Evolutionary conservation across 2,113 vertebrate genomes (phyloP), one percentile per base, ranked within the genome.

Genomic region (Epinephelus lanceolatus): DNA sequence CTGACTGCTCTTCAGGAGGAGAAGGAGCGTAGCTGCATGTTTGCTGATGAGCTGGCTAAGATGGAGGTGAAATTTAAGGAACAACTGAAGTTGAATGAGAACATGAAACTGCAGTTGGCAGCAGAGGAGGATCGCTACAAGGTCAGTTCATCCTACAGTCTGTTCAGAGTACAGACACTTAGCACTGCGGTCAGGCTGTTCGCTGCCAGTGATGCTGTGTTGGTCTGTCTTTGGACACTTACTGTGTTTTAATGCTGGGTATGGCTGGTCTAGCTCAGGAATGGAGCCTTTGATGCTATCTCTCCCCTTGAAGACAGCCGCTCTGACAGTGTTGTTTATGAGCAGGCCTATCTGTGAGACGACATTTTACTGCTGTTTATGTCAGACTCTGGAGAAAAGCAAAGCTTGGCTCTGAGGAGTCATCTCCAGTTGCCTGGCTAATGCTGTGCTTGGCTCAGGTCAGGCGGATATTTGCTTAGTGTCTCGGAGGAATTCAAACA

Each of bases 41-140:
- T 98, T 86, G 97, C 97, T 66, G 98, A 99, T 86, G 97, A 99
- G 90, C 94, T 99, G 84, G 96, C 96, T 66, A 97, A 97, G 93
- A 94, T 97, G 96, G 97, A 98, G 89, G 90, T 97, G 93, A 99
- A 98, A 89, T 97, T 97, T 95, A 99, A 98, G 88, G 97, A 99
- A 88, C 98, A 99, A 89, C 84, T 97, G 84, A 98, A 99, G 95
- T 95, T 95, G 88, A 97, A 96, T 15, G 97, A 97, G 49, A 80
- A 88, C 82, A 87, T 98, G 80, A 98, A 97, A 92, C 88, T 97
- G 78, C 97, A 97, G 90, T 90, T 98, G 85, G 96, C 96, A 74
- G 93, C 95, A 62, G 96, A 96, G 91, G 97, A 99, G 78, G 97
- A 98, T 91, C 97, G 94, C 81, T 98, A 96, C 86, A 96, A 97